Evolutionary conservation across 2,113 vertebrate species (phyloP), one percentile per base, ranked within the genome.

Genomic region (Macaca nemestrina): DNA sequence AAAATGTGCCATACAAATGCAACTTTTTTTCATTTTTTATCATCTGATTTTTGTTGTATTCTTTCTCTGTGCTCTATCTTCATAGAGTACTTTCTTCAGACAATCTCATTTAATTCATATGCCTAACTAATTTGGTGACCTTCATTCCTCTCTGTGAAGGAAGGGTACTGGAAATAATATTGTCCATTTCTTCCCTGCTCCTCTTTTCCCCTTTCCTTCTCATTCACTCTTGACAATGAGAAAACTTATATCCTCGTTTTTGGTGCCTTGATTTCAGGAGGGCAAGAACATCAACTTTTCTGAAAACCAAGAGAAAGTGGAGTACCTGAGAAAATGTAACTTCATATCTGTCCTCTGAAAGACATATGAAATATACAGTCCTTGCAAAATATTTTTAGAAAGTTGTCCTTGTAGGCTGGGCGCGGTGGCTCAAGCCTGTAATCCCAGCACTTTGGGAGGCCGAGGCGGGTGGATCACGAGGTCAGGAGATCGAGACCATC

Each of bases 21-120:
- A 7, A 83, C 55, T 86, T 40, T 92, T 93, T 95, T 43, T 98
- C 67, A 82, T 83, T 88, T 48, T 72, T 96, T 27, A 13, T 75
- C 80, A 97, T 93, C 35, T 67, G 90, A 79, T 95, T 98, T 72
- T 97, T 61, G 27, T 40, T 55, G 22, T 61, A 90, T 98, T 96
- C 90, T 93, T 90, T 67, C 83, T 73, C 70, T 43, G 11, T 5
- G 79, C 43, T 52, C 55, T 17, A 43, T 35, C 50, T 72, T 67
- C 14, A 64, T 32, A 45, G 30, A 68, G 87, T 48, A 45, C 59
- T 70, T 87, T 93, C 12, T 89, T 61, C 76, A 95, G 96, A 94
- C 92, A 98, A 57, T 87, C 94, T 97, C 97, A 98, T 98, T 98
- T 98, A 97, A 97, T 98, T 93, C 94, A 96, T 80, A 67, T 6